Evolutionary conservation across 2,113 vertebrate genomes (phyloP).

Genomic region (Scortum barcoo): DNA sequence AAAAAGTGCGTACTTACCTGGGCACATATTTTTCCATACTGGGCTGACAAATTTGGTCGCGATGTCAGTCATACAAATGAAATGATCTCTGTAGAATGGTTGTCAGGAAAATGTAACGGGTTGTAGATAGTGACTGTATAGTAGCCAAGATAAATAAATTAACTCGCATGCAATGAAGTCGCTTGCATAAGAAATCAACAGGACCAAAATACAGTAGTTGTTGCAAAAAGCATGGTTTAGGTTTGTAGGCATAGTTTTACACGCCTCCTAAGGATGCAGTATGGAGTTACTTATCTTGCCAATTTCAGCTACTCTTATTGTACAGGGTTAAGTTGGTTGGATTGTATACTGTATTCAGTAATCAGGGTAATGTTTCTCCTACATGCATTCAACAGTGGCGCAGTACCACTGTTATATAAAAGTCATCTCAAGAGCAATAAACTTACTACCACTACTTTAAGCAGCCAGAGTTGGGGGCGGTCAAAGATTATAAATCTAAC

Average conservation of each 20-base stretch:
- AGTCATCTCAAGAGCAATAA: too few species aligned
- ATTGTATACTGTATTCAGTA: too few species aligned
- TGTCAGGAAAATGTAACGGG: neutral
- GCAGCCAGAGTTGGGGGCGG: too few species aligned
- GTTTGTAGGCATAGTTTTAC: neutral
- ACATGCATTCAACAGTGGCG: too few species aligned
- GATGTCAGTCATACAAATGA: neutral
- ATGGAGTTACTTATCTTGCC: neutral
- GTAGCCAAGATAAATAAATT: too few species aligned
- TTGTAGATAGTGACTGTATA: neutral
- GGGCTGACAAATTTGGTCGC: rapidly evolving
- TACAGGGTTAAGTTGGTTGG: too few species aligned
- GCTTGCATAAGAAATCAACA: neutral
- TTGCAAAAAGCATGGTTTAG: neutral
- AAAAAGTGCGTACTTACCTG: constrained; percentile 35
- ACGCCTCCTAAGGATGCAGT: too few species aligned
- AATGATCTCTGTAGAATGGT: neutral
- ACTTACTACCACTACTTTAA: too few species aligned
- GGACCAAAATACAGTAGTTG: neutral
- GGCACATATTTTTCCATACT: neutral
- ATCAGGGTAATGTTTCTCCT: too few species aligned
- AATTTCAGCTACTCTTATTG: neutral
- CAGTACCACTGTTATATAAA: too few species aligned
- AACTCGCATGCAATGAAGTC: neutral
- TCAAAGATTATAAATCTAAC: neutral